Evolutionary conservation across 1,140 invertebrate genomes (phyloP).

Genomic region (Plodia interpunctella): DNA sequence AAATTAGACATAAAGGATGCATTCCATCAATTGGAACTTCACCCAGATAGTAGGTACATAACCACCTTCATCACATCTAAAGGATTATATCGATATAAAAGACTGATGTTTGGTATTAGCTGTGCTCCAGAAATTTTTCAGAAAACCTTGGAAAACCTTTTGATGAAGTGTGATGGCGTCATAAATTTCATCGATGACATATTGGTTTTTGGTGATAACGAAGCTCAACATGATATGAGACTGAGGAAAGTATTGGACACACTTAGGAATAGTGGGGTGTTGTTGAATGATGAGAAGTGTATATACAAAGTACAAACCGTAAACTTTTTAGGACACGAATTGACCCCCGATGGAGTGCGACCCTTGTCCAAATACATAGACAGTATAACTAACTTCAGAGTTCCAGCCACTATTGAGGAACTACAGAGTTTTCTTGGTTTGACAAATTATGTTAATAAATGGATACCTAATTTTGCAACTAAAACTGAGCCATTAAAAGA

Average conservation of each 20-base stretch:
- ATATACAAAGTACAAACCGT: slow-evolving; percentile 30
- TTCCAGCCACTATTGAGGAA: no score
- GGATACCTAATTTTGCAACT: not conserved
- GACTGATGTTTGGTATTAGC: slow-evolving; percentile 30
- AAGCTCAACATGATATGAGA: slow-evolving; percentile 35
- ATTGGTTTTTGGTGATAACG: slow-evolving; percentile 22
- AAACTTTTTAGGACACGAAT: slow-evolving; percentile 13
- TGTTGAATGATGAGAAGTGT: slow-evolving; percentile 36
- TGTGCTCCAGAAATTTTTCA: slow-evolving; percentile 33
- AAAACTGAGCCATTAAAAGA: not conserved
- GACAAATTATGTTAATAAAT: no score
- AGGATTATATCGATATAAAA: slow-evolving; percentile 30
- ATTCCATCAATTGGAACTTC: slow-evolving; percentile 30
- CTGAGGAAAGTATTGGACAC: slow-evolving; percentile 29
- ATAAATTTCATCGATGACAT: slow-evolving; percentile 41
- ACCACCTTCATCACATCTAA: slow-evolving; percentile 29
- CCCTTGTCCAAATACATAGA: no score
- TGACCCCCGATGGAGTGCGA: not conserved
- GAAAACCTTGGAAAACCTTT: slow-evolving; percentile 27
- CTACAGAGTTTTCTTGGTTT: no score
- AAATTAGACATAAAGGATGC: slow-evolving; percentile 41
- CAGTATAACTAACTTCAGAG: no score
- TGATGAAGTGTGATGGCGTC: slow-evolving; percentile 24
- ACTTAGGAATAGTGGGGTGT: slow-evolving; percentile 32
- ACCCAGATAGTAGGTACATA: slow-evolving; percentile 21